A percentile compares a stretch with the other conserved stretches of the same genome.
phyloP scores from a whole-genome alignment of 2,888 invertebrate species.

The Parnassius orleans region DNA sequence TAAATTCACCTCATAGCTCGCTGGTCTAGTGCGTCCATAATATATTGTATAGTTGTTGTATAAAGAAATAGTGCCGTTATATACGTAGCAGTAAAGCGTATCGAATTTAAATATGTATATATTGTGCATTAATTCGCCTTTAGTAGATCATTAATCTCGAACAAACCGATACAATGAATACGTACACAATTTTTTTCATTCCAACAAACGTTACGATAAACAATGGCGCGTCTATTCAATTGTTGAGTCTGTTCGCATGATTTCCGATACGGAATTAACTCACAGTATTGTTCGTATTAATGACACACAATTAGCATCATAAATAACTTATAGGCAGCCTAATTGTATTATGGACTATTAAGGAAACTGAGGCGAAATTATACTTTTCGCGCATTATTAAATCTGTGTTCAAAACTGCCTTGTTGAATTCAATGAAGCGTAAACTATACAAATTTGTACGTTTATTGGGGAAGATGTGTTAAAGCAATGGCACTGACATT shows the following conservation, averaged over 20 bases:
- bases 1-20: slow-evolving; percentile 7
- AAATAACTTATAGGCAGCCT: slow-evolving; percentile 20
- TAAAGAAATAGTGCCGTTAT: slow-evolving; percentile 33
- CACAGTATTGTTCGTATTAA: slow-evolving; percentile 49
- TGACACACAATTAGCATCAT: slow-evolving; percentile 28
- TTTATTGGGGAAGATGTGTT: neutral
- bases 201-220: slow-evolving; percentile 23
- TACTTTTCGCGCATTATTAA: slow-evolving; percentile 11
- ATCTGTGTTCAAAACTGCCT: neutral
- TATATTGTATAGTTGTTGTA: slow-evolving; percentile 27
- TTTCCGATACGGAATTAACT: slow-evolving; percentile 50
- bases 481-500: no score
- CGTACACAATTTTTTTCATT: slow-evolving; percentile 24
- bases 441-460: neutral
- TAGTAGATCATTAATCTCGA: slow-evolving; percentile 45
- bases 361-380: slow-evolving; percentile 12
- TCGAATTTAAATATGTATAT: slow-evolving; percentile 30
- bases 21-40: slow-evolving; percentile 8
- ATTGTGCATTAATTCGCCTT: slow-evolving; percentile 25
- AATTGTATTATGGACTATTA: slow-evolving; percentile 16
- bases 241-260: slow-evolving; percentile 57
- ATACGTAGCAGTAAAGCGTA: slow-evolving; percentile 29
- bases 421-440: neutral
- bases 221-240: slow-evolving; percentile 48
- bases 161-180: slow-evolving; percentile 46